Evolutionary conservation across 2,888 invertebrate genomes (phyloP).

Genomic region (Euspilapteryx auroguttella): DNA sequence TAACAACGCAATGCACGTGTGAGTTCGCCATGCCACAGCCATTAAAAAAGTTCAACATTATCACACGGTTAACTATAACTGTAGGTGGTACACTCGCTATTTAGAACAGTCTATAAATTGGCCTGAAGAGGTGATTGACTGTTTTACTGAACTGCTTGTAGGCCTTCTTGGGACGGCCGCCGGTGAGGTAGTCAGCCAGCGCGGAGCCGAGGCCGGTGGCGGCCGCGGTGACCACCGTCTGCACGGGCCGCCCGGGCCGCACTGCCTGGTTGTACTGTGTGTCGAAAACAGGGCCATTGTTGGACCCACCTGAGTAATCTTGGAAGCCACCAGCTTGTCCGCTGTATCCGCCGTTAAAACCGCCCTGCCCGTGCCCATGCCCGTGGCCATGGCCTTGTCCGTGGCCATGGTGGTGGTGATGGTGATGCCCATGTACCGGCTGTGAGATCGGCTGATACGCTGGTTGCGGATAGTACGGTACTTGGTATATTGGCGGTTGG

Average conservation of each 20-base stretch:
- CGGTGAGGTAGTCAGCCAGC: slow-evolving; percentile 38
- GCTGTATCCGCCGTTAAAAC: slow-evolving; percentile 8
- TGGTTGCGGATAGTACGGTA: slow-evolving; percentile 6
- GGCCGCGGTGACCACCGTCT: slow-evolving; percentile 32
- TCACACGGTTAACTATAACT: too few relatives aligned
- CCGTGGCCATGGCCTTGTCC: slow-evolving; percentile 5
- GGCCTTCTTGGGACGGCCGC: slow-evolving; percentile 27
- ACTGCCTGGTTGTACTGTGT: slow-evolving; percentile 11
- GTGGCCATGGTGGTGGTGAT: slow-evolving; percentile 4
- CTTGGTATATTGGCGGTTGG: too few relatives aligned
- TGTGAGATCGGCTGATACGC: slow-evolving; percentile 10
- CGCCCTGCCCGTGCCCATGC: slow-evolving; percentile 8
- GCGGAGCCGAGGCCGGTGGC: slow-evolving; percentile 57
- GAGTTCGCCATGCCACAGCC: too few relatives aligned
- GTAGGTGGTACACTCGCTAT: too few relatives aligned
- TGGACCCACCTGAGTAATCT: not conserved
- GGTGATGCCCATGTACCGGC: slow-evolving; percentile 4
- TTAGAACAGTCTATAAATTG: slow-evolving; percentile 37
- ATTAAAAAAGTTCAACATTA: too few relatives aligned
- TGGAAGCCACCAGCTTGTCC: too few relatives aligned
- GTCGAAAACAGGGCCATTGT: slow-evolving; percentile 4
- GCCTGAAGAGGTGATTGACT: slow-evolving; percentile 30
- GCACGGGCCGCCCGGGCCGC: slow-evolving; percentile 20
- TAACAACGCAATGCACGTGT: too few relatives aligned
- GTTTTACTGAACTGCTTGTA: slow-evolving; percentile 34